Conservation (phyloP, 2,888 invertebrate genomes). For the Sylvicola cinctus region DNA sequence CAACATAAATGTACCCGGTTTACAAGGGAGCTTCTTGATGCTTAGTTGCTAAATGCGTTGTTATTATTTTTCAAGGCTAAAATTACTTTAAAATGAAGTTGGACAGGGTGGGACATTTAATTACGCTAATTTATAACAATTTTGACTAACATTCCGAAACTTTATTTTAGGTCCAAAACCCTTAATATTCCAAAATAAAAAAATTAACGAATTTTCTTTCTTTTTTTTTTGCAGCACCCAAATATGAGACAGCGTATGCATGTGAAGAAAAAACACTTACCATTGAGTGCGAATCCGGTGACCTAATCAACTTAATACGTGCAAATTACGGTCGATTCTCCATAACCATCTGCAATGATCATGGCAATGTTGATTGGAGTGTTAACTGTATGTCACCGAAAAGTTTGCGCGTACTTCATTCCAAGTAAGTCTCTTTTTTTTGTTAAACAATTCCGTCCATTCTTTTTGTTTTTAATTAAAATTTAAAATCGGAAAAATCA, state of each 20-base stretch:
- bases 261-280: slow-evolving; percentile 82
- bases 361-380: slow-evolving; percentile 91
- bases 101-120: too few relatives aligned
- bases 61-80: too few relatives aligned
- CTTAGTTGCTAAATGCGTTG: too few relatives aligned
- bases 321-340: slow-evolving; percentile 92
- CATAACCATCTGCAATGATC: slow-evolving; percentile 89
- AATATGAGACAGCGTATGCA: slow-evolving; percentile 82
- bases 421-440: slow-evolving; percentile 39
- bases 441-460: not conserved
- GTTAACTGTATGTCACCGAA: slow-evolving; percentile 87
- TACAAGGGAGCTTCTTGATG: too few relatives aligned
- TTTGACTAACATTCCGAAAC: too few relatives aligned
- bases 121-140: too few relatives aligned
- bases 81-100: too few relatives aligned
- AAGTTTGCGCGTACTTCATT: slow-evolving; percentile 70
- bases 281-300: slow-evolving; percentile 75
- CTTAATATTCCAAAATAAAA: too few relatives aligned
- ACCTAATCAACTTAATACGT: slow-evolving; percentile 73
- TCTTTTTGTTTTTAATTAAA: not conserved
- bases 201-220: too few relatives aligned
- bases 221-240: slow-evolving; percentile 11
- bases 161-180: too few relatives aligned
- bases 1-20: too few relatives aligned
- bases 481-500: too few relatives aligned